phyloP scores from a whole-genome alignment of 2,113 vertebrate species.

The Micronisus gabar region DNA sequence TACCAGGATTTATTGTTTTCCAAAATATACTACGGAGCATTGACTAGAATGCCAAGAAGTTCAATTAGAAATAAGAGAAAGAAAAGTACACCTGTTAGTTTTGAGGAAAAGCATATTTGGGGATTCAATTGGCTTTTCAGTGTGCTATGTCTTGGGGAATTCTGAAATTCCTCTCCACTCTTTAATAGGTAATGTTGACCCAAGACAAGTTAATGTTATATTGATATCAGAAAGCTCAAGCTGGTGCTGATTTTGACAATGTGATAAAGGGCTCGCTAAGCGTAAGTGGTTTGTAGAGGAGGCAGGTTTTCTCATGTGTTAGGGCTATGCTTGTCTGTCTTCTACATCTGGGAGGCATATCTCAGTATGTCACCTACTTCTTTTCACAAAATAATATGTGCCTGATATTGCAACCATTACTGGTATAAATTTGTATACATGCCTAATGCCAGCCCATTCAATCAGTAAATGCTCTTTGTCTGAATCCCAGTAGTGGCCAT shows the following conservation, averaged over 20 bases:
- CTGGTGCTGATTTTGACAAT: constrained; percentile 12
- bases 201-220: not conserved
- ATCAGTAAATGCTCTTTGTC: not conserved
- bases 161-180: not conserved
- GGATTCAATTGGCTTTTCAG: not conserved
- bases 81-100: constrained; percentile 7
- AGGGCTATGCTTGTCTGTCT: not conserved
- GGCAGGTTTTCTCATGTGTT: not conserved
- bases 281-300: not conserved
- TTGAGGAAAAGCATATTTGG: not conserved
- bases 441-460: not conserved
- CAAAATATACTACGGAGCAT: not conserved
- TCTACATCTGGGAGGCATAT: not conserved
- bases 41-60: constrained; percentile 17
- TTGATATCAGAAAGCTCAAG: not conserved
- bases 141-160: not conserved
- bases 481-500: not conserved
- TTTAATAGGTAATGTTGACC: not conserved
- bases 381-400: not conserved
- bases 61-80: constrained; percentile 38
- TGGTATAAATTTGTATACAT: not conserved
- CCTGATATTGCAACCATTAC: not conserved
- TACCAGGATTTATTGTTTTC: constrained; percentile 56
- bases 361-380: not conserved
- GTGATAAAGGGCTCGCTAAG: not conserved